Evolutionary conservation across 2,888 invertebrate species (phyloP).

Genomic region (Agonopterix alstromeriana): DNA sequence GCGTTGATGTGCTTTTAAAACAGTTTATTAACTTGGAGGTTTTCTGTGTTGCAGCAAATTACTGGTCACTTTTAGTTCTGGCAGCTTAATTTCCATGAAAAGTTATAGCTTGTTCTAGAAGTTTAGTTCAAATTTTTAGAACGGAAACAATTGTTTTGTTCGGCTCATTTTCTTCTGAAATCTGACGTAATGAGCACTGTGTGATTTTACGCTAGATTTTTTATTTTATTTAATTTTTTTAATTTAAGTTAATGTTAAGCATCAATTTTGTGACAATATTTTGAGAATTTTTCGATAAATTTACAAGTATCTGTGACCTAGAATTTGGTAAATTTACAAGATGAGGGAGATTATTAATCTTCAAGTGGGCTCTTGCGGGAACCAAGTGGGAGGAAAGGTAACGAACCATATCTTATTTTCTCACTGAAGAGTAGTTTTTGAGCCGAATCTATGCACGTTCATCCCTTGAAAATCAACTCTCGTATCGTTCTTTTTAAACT

Average conservation of each 20-base stretch:
- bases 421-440: not conserved
- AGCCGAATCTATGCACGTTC: not conserved
- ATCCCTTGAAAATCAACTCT: not conserved
- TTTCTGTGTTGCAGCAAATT: not conserved
- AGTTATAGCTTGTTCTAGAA: not conserved
- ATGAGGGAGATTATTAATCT: slow-evolving; percentile 92
- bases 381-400: slow-evolving; percentile 85
- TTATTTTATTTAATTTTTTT: slow-evolving; percentile 46
- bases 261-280: slow-evolving; percentile 39
- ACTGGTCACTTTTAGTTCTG: slow-evolving; percentile 1
- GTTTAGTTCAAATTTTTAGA: slow-evolving; percentile 4
- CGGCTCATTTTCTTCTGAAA: slow-evolving; percentile 43
- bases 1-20: too few relatives aligned
- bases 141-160: slow-evolving; percentile 8
- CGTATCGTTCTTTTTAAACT: too few relatives aligned
- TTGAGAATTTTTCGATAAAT: slow-evolving; percentile 47
- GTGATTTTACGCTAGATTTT: slow-evolving; percentile 39
- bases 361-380: slow-evolving; percentile 90
- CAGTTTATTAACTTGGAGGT: too few relatives aligned
- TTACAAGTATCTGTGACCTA: slow-evolving; percentile 41
- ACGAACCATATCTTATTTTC: slow-evolving; percentile 5
- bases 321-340: slow-evolving; percentile 37
- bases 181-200: slow-evolving; percentile 54
- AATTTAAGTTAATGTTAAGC: slow-evolving; percentile 67
- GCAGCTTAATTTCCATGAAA: not conserved